Evolutionary conservation across 2,113 vertebrate genomes (phyloP).

Genomic region (Conger conger): DNA sequence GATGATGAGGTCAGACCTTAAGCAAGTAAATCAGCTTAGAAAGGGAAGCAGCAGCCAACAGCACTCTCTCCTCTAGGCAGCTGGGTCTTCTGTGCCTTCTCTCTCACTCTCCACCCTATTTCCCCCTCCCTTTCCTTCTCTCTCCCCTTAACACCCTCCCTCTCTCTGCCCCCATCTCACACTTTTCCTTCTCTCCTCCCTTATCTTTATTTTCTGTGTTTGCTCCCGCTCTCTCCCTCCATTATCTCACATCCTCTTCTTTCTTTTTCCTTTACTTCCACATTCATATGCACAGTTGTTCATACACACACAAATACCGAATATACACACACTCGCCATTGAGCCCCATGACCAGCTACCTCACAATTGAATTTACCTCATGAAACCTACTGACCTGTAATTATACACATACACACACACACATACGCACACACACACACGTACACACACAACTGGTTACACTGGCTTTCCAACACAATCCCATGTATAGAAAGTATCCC

Average conservation of each 20-base stretch:
- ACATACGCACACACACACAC: conserved; percentile 31
- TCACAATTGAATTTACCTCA: no score
- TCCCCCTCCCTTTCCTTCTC: conserved; percentile 24
- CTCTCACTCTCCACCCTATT: conserved; percentile 36
- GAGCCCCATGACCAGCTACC: no score
- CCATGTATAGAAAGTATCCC: conserved; percentile 70
- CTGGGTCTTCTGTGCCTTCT: conserved; percentile 37
- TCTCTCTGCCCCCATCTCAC: not conserved
- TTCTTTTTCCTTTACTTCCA: not conserved
- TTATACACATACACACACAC: conserved; percentile 31
- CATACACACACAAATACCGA: conserved; percentile 16
- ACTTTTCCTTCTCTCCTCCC: conserved; percentile 26
- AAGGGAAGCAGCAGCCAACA: conserved; percentile 68
- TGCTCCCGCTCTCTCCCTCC: conserved; percentile 31
- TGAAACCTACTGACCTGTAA: no score
- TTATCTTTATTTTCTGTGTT: no score
- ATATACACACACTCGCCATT: not conserved
- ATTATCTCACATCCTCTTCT: conserved; percentile 32
- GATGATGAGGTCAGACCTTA: conserved; percentile 90
- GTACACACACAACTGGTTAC: conserved; percentile 26
- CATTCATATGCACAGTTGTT: conserved; percentile 29
- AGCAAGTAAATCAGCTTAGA: conserved; percentile 85
- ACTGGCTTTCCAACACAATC: conserved; percentile 55
- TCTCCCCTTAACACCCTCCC: conserved; percentile 4
- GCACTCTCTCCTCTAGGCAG: conserved; percentile 56